Conservation (phyloP, 2,888 invertebrate genomes). For the Pycnomerus fuliginosus region DNA sequence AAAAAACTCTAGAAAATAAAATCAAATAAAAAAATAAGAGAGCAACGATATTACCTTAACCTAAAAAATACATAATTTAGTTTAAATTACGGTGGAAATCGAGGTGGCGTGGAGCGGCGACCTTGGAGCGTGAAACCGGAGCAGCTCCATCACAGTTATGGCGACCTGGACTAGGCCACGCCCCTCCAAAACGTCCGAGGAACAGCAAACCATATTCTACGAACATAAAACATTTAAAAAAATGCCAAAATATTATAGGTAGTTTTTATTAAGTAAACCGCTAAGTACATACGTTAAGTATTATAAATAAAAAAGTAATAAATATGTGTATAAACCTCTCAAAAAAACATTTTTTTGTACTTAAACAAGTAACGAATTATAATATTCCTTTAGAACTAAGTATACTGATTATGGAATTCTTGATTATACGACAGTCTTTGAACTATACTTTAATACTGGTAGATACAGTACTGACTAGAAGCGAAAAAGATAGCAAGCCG, state of each 20-base stretch:
- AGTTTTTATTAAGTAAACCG: conserved; percentile 10
- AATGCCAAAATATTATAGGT: conserved; percentile 6
- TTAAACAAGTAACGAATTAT: conserved; percentile 1
- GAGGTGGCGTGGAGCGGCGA: conserved; percentile 46
- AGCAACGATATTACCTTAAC: no score
- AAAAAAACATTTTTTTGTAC: conserved; percentile 1
- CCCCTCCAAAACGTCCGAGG: conserved; percentile 90
- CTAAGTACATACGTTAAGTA: conserved; percentile 4
- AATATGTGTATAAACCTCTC: background rate
- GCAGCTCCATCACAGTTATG: conserved; percentile 81
- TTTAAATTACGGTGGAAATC: conserved; percentile 39
- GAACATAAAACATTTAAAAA: conserved; percentile 39
- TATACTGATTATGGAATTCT: conserved; percentile 11
- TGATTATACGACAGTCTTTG: conserved; percentile 37
- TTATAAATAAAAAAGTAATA: conserved; percentile 5
- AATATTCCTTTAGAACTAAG: conserved; percentile 5
- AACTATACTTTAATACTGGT: conserved; percentile 22
- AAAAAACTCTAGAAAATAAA: conserved; percentile 1
- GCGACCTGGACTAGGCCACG: conserved; percentile 85
- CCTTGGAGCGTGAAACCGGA: conserved; percentile 64
- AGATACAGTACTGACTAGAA: conserved; percentile 5
- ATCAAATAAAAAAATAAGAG: no score
- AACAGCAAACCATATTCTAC: conserved; percentile 87
- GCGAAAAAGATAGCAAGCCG: conserved; percentile 1
- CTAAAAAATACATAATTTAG: conserved; percentile 12